Percentiles rank a stretch among this genome's conserved stretches.
Evolutionary conservation across 2,113 vertebrate species (phyloP).

Genomic region (Indicator maculatus): DNA sequence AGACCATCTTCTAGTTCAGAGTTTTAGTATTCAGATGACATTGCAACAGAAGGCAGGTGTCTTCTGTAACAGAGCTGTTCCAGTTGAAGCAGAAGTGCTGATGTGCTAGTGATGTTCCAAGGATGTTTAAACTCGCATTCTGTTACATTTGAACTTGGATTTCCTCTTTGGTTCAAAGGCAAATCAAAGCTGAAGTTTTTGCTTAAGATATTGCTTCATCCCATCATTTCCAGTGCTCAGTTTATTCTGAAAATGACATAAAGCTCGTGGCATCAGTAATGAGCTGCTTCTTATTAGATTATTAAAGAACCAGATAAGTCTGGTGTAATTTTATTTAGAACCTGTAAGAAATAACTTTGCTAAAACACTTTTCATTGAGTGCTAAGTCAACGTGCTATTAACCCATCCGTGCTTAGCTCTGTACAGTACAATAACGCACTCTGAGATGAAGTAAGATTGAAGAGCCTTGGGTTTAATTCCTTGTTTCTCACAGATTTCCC

Average conservation of each 20-base stretch:
- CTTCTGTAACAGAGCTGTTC: not conserved
- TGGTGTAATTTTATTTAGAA: not conserved
- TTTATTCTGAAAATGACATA: not conserved
- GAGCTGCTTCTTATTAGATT: not conserved
- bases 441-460: not conserved
- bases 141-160: conserved; percentile 21
- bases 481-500: conserved; percentile 1
- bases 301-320: not conserved
- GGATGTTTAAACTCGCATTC: conserved; percentile 21
- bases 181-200: conserved; percentile 11
- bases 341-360: not conserved
- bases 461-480: conserved; percentile 43
- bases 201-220: not conserved
- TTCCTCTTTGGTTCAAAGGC: conserved; percentile 27
- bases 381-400: not conserved
- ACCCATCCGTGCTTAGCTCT: not conserved
- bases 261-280: not conserved
- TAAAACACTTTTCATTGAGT: not conserved
- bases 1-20: not conserved
- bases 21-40: conserved; percentile 41
- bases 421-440: not conserved
- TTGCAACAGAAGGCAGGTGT: not conserved
- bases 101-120: not conserved
- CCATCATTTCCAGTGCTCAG: not conserved
- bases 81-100: not conserved